Evolutionary conservation across 2,113 vertebrate genomes (phyloP).

Genomic region (Aix galericulata): DNA sequence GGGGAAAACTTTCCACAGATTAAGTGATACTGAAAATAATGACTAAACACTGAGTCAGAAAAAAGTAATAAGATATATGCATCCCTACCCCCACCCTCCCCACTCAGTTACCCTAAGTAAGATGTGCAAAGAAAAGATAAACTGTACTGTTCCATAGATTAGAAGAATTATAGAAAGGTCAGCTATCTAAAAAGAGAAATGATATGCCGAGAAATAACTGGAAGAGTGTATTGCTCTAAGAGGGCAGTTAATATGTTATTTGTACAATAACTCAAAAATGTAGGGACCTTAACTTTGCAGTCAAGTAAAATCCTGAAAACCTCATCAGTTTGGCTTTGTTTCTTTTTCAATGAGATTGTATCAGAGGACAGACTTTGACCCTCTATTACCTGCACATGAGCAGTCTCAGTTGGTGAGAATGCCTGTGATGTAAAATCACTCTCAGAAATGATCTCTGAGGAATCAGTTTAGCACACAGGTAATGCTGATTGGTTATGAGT

Average conservation of each 20-base stretch:
- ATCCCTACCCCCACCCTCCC: neutral
- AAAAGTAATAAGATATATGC: slow-evolving; percentile 46
- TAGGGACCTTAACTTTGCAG: neutral
- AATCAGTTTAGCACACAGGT: slow-evolving; percentile 10
- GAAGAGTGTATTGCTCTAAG: neutral
- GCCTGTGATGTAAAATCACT: neutral
- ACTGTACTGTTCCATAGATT: slow-evolving; percentile 27
- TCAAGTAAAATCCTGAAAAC: slow-evolving; percentile 22
- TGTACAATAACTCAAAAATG: slow-evolving; percentile 50
- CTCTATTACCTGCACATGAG: neutral
- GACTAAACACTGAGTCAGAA: slow-evolving; percentile 63
- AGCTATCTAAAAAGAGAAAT: slow-evolving; percentile 55
- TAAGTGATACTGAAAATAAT: slow-evolving; percentile 63
- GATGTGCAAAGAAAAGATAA: slow-evolving; percentile 53
- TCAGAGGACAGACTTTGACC: neutral
- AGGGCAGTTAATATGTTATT: slow-evolving; percentile 57
- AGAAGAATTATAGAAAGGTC: slow-evolving; percentile 59
- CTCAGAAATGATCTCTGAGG: neutral
- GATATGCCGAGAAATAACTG: slow-evolving; percentile 14
- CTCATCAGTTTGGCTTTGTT: neutral
- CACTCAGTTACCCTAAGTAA: slow-evolving; percentile 12
- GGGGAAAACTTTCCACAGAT: slow-evolving; percentile 52
- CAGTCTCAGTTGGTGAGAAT: neutral
- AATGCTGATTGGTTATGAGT: slow-evolving; percentile 37
- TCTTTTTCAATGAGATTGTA: neutral